Percentiles rank a stretch among this genome's conserved stretches.
Evolutionary conservation across 2,797 vertebrate species (phyloP).

Genomic region (Aselliscus stoliczkanus): DNA sequence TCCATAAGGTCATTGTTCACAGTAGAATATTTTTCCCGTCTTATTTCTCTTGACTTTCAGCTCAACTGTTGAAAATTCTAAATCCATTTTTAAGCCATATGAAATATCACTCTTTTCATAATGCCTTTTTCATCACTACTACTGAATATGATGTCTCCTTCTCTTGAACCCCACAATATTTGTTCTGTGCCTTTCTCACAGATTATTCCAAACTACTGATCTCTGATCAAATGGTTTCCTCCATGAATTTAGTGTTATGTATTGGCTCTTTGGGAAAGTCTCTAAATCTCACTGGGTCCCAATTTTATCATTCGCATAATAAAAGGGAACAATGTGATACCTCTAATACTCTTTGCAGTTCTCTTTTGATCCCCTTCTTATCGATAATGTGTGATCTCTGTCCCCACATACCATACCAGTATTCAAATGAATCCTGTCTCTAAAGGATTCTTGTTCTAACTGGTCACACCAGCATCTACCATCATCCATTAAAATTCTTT

Average conservation of each 20-base stretch:
- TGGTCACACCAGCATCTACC: background rate
- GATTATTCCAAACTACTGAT: background rate
- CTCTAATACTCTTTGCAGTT: background rate
- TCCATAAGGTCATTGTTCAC: background rate
- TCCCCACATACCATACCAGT: background rate
- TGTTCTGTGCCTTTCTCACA: background rate
- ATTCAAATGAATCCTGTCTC: background rate
- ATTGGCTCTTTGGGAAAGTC: background rate
- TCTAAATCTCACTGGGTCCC: background rate
- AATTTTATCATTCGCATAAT: background rate
- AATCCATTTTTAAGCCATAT: background rate
- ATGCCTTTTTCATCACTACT: background rate
- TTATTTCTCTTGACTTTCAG: background rate
- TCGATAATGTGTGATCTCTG: background rate
- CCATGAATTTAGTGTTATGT: background rate
- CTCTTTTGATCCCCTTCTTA: background rate
- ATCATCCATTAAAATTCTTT: conserved; percentile 35
- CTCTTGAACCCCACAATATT: background rate
- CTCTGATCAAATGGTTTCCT: background rate
- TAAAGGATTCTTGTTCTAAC: background rate
- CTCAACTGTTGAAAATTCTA: background rate
- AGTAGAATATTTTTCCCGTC: background rate
- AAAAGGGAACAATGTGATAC: background rate
- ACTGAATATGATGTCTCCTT: background rate
- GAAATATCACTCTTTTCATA: background rate